Conservation (phyloP, 2,888 invertebrate species). For the Andrena haemorrhoa region DNA sequence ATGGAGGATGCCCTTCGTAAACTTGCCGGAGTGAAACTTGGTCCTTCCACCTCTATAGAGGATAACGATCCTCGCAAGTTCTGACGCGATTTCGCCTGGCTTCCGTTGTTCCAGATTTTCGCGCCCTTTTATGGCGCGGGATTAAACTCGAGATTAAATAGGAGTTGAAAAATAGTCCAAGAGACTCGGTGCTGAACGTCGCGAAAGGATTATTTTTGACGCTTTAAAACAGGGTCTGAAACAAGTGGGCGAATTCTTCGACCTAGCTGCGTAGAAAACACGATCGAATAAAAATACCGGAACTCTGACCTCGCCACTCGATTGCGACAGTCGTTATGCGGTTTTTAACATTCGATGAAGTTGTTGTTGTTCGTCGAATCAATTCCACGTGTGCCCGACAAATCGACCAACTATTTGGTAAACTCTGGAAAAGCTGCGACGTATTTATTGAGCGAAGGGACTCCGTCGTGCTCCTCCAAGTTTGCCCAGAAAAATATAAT, state of each 20-base stretch:
- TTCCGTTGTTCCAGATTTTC: conserved; percentile 16
- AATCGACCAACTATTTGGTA: conserved; percentile 33
- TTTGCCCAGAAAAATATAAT: neutral
- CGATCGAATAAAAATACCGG: too few relatives aligned
- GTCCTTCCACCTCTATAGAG: conserved; percentile 19
- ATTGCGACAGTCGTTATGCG: conserved; percentile 12
- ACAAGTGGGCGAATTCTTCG: neutral
- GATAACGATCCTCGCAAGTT: conserved; percentile 37
- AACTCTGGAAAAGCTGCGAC: conserved; percentile 38
- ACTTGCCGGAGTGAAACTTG: conserved; percentile 53
- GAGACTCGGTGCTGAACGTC: neutral
- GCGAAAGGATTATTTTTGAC: neutral
- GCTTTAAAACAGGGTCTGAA: neutral
- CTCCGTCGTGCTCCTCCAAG: neutral
- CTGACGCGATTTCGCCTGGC: conserved; percentile 33
- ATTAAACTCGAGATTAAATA: conserved; percentile 3
- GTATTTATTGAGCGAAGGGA: conserved; percentile 11
- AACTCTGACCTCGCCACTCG: neutral
- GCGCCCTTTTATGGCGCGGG: neutral
- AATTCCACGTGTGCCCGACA: conserved; percentile 48
- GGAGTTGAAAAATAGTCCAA: neutral
- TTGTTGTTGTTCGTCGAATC: conserved; percentile 40
- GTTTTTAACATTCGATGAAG: conserved; percentile 50
- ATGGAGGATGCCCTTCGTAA: conserved; percentile 50
- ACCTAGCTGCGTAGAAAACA: neutral